phyloP scores from a whole-genome alignment of 2,888 invertebrate species.

The Tubulanus polymorphus region DNA sequence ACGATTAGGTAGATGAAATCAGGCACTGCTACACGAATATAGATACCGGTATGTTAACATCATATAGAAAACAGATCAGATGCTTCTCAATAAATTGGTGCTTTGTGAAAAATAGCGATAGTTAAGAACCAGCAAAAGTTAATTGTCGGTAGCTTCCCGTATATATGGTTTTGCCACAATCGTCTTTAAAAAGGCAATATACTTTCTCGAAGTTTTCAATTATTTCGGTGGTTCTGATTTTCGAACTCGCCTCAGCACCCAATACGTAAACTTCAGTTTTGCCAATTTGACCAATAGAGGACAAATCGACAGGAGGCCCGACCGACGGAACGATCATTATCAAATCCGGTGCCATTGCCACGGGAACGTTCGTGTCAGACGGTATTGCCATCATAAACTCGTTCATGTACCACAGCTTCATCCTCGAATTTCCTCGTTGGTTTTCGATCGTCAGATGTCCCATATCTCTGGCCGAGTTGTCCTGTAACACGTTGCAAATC shows the following conservation, averaged over 20 bases:
- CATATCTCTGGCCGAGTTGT: not conserved
- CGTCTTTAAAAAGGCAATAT: not conserved
- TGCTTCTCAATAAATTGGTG: too few relatives aligned
- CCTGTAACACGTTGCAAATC: not conserved
- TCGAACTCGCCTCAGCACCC: not conserved
- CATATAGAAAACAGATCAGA: too few relatives aligned
- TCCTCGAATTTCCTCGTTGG: not conserved
- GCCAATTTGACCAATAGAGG: not conserved
- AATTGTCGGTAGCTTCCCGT: not conserved
- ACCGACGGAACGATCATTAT: not conserved
- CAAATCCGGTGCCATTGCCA: not conserved
- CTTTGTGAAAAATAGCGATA: too few relatives aligned
- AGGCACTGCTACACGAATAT: too few relatives aligned
- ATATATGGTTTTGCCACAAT: not conserved
- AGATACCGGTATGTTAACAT: too few relatives aligned
- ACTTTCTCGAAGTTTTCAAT: not conserved
- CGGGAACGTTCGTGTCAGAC: not conserved
- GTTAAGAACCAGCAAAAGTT: too few relatives aligned
- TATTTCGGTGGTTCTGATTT: not conserved
- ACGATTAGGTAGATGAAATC: too few relatives aligned
- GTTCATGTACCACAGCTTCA: not conserved
- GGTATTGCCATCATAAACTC: not conserved
- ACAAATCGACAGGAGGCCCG: not conserved
- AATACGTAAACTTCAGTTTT: not conserved
- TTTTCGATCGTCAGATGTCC: not conserved